phyloP scores from a whole-genome alignment of 2,113 vertebrate species.

The Ceyx margarethae region DNA sequence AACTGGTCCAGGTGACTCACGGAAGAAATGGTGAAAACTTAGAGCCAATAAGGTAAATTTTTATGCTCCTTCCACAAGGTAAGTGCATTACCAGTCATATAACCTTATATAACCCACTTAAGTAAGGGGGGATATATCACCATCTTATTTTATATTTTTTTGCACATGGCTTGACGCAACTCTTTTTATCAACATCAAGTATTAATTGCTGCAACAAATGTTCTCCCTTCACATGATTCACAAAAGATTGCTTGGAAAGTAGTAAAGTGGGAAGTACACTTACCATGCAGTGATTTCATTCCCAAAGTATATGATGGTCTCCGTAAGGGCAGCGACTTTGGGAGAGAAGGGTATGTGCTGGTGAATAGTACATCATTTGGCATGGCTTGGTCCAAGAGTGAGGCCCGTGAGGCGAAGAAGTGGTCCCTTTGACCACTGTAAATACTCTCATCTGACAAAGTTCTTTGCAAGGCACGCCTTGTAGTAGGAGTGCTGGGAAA shows the following conservation, averaged over 20 bases:
- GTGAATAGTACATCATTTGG: slow-evolving; percentile 91
- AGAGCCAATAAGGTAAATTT: background rate
- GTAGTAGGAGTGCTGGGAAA: slow-evolving; percentile 82
- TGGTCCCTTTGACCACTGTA: slow-evolving; percentile 91
- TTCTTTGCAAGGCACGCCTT: slow-evolving; percentile 89
- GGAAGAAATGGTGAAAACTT: background rate
- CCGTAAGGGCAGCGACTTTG: slow-evolving; percentile 83
- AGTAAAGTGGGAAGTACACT: background rate
- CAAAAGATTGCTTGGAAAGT: background rate
- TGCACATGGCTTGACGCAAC: background rate
- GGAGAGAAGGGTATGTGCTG: slow-evolving; percentile 88
- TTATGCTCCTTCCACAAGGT: background rate
- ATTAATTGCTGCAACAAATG: background rate
- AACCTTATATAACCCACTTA: background rate
- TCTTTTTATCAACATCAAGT: background rate
- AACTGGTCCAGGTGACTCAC: background rate
- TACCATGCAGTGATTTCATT: slow-evolving; percentile 90
- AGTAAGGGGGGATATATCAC: too few species aligned
- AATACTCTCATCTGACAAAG: slow-evolving; percentile 94
- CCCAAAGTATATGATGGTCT: slow-evolving; percentile 91
- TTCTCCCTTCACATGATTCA: background rate
- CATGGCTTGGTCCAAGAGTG: slow-evolving; percentile 83
- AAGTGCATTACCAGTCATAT: background rate
- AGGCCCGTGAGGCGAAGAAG: slow-evolving; percentile 76
- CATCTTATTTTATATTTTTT: background rate